Evolutionary conservation across 2,113 vertebrate species (phyloP), one percentile per base, ranked within the genome.

Genomic region (Rhizomys pruinosus): DNA sequence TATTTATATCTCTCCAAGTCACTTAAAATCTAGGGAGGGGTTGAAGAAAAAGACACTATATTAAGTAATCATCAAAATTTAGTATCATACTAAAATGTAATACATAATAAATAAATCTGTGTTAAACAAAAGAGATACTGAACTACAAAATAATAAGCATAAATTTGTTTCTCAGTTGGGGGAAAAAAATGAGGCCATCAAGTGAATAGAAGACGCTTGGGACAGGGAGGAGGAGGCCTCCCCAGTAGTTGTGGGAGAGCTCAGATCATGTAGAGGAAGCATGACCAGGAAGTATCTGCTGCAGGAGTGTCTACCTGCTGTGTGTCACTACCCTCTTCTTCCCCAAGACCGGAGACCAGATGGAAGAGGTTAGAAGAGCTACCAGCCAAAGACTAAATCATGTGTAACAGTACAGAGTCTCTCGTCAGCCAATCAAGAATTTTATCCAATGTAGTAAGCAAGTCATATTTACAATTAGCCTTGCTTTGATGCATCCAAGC

Each of bases 101-200:
- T 42, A 61, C 71, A n/a, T 69, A 71, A 69, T 68, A 79, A 85
- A 87, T 32, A 82, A 19, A 59, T 89, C 61, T 32, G 4, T 29
- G 3, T 84, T 84, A 92, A 81, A 42, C n/a, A 44, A 27, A 39
- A 80, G 44, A 79, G 55, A 78, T 42, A 68, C 22, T 44, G 37
- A 64, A 78, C 44, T 73, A 85, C 9, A 74, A 81, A 92, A 69
- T 74, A 93, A 95, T 90, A 86, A 87, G 55, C 90, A 89, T 94
- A 77, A 91, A 64, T 39, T 64, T 25, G 16, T 92, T 80, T 88
- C 76, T 64, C 47, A 52, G 47, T 52, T 47, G 47, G 57, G 34
- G 15, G 0, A 32, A 63, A 84, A 29, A 47, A 37, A 80, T 63
- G 27, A 81, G 32, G 15, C 72, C 59, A 20, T 39, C 25, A 42